Conservation (phyloP, 2,888 invertebrate genomes). For the Tetragonula carbonaria region DNA sequence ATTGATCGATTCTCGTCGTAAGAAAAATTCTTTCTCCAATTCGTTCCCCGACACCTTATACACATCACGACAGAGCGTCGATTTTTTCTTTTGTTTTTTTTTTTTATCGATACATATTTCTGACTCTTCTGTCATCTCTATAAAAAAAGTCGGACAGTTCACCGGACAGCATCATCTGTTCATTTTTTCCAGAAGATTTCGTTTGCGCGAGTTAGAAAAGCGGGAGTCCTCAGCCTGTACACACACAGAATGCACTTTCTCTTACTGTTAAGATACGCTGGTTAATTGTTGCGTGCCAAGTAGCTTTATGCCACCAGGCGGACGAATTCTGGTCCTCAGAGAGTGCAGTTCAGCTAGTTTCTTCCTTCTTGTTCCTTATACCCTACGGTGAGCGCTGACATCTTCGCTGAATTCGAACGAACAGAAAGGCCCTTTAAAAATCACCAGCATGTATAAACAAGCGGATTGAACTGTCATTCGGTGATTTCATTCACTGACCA, state of each 20-base stretch:
- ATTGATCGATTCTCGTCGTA: constrained; percentile 47
- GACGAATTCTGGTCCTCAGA: constrained; percentile 32
- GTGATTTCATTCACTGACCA: constrained; percentile 12
- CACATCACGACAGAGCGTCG: neutral
- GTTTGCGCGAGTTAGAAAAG: neutral
- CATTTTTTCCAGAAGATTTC: neutral
- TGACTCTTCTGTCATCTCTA: neutral
- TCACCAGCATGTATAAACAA: constrained; percentile 7
- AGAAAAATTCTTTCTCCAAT: constrained; percentile 57
- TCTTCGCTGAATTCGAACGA: constrained; percentile 1
- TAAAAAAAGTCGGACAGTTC: neutral
- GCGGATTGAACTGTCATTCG: neutral
- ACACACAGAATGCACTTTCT: constrained; percentile 45
- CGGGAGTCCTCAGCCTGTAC: neutral
- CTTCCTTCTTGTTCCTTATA: neutral
- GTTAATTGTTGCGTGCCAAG: constrained; percentile 42
- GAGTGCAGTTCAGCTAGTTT: constrained; percentile 53
- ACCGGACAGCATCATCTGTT: neutral
- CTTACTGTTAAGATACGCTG: constrained; percentile 34
- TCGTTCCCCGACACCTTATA: constrained; percentile 57
- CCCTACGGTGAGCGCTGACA: neutral
- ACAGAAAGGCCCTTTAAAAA: constrained; percentile 20
- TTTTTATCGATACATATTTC: neutral
- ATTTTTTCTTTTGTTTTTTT: too few species aligned
- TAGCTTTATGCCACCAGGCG: constrained; percentile 16